Evolutionary conservation across 2,113 vertebrate species (phyloP).

Genomic region (Crotalus tigris): DNA sequence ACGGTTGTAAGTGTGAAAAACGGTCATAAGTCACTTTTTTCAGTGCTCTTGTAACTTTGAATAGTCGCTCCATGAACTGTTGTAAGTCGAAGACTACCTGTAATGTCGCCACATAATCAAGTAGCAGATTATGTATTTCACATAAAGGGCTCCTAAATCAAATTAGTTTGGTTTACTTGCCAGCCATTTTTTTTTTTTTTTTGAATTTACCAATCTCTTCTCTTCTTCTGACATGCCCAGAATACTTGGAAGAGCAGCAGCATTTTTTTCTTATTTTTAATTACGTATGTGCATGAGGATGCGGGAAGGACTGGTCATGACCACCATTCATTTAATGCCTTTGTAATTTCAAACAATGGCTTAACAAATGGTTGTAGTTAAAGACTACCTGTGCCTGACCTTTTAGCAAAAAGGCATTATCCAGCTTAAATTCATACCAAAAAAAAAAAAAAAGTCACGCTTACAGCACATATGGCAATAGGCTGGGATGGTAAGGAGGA

Average conservation of each 20-base stretch:
- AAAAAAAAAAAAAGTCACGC: slow-evolving; percentile 44
- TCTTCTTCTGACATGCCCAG: not conserved
- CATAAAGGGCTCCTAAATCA: not conserved
- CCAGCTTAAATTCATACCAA: not conserved
- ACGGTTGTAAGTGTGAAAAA: too few species aligned
- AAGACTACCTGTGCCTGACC: not conserved
- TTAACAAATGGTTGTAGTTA: not conserved
- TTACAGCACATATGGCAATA: slow-evolving; percentile 97
- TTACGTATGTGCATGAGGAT: not conserved
- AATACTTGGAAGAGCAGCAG: not conserved
- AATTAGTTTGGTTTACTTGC: not conserved
- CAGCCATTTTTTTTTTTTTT: not conserved
- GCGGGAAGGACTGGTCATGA: not conserved
- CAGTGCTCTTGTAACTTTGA: too few species aligned
- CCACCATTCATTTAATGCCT: not conserved
- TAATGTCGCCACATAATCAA: not conserved
- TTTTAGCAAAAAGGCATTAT: not conserved
- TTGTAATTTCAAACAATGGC: not conserved
- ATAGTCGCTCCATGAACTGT: too few species aligned
- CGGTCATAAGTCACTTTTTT: too few species aligned
- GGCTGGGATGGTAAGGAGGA: slow-evolving; percentile 91
- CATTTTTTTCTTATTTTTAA: not conserved
- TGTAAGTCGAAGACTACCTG: too few species aligned
- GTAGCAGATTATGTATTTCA: not conserved
- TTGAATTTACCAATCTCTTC: not conserved